These are phyloP conservation scores for Ophiothrix spiculata DNA, from an alignment of 35 echinoderm and acorn worm genomes.

Conservation along the genomic window DNA sequence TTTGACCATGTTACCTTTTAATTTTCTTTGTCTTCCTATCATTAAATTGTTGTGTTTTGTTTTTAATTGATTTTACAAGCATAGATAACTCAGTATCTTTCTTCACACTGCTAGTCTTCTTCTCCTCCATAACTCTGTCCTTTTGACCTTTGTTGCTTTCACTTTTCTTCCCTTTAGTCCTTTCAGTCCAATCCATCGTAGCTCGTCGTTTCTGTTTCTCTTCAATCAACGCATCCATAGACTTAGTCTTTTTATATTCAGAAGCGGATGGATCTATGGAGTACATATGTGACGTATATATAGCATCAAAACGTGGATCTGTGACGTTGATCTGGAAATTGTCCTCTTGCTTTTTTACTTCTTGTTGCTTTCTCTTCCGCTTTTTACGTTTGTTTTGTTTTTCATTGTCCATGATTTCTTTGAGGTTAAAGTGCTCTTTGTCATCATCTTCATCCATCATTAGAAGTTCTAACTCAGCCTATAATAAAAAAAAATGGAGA, in stretches of 20 bases:
- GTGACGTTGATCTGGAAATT: constrained; percentile 75
- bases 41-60: not conserved
- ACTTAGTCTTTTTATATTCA: constrained; percentile 91
- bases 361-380: constrained; percentile 45
- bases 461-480: constrained; percentile 89
- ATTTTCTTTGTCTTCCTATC: not conserved
- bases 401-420: constrained; percentile 90
- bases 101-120: not conserved
- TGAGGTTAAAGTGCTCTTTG: constrained; percentile 94
- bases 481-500: constrained; percentile 20
- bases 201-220: constrained; percentile 69
- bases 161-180: not conserved
- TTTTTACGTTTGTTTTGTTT: constrained; percentile 66
- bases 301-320: constrained; percentile 72
- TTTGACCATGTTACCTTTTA: too few species aligned
- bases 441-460: constrained; percentile 90
- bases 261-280: constrained; percentile 90
- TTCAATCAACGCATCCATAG: constrained; percentile 66
- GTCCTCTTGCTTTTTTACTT: constrained; percentile 32
- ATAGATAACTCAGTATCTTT: not conserved
- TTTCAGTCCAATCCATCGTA: constrained; percentile 18
- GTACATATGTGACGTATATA: constrained; percentile 85
- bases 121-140: not conserved
- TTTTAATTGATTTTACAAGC: not conserved
- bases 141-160: not conserved